Evolutionary conservation across 2,113 vertebrate genomes (phyloP), one percentile per base, ranked within the genome.

Genomic region (Scatophagus argus): DNA sequence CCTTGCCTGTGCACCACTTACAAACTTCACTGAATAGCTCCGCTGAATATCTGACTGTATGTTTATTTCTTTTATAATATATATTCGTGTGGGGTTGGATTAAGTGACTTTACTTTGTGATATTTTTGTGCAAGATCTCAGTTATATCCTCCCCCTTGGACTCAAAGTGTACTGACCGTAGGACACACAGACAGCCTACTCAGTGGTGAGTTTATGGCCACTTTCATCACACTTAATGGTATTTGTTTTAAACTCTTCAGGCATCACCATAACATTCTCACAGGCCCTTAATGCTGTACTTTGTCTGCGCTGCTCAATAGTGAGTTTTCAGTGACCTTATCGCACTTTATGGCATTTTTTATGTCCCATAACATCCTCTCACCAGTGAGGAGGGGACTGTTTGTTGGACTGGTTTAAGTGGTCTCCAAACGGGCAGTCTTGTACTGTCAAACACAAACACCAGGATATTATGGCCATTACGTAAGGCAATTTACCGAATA

Each of bases 401-500:
- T 10, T 31, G 31, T 13, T 49, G 14, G 36, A 55, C 60, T 61
- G 74, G 43, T 69, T 58, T 81, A 82, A 85, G 73, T 77, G 81
- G 67, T 59, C 52, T 73, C 36, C 64, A 78, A 77, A 65, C 61
- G 52, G 62, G 44, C 67, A 78, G 73, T 51, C 43, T 76, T 44
- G 34, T 32, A 65, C 58, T 6, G 61, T 84, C 71, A 70, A 75
- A 72, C 56, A 78, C 72, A 64, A 52, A 77, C 77, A 72, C 44
- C 29, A 29, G 68, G 21, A 44, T 58, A 70, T 68, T 34, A 74
- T 87, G 83, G 74, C 47, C 55, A 79, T 93, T 93, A 91, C 86
- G 77, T 90, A 92, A 93, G 80, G 79, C 83, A 85, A 87, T 91
- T 91, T 80, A 84, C 74, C 70, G 86, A 85, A 88, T 69, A 70